Evolutionary conservation across 1,140 invertebrate genomes (phyloP).

Genomic region (Ylistrum balloti): DNA sequence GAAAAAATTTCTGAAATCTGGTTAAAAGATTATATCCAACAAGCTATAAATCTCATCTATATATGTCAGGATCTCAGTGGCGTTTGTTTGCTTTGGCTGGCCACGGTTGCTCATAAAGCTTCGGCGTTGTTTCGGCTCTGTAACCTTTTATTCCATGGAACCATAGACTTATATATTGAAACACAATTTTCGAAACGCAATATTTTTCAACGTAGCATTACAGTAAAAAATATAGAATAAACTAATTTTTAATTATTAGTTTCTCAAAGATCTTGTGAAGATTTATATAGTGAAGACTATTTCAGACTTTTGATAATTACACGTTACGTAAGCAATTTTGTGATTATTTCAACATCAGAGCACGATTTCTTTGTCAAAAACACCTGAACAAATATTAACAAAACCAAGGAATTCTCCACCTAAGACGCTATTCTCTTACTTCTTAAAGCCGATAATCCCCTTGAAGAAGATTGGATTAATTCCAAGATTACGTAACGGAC

Average conservation of each 20-base stretch:
- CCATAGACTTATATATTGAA: too few species aligned
- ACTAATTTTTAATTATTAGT: too few species aligned
- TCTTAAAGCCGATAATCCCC: neutral
- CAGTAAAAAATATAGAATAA: too few species aligned
- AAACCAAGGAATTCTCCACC: neutral
- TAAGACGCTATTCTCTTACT: neutral
- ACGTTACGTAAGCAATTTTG: too few species aligned
- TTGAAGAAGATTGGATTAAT: neutral
- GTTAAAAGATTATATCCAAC: neutral
- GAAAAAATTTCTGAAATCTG: neutral
- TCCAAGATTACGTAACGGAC: neutral
- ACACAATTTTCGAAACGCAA: too few species aligned
- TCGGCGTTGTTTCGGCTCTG: neutral
- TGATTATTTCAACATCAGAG: too few species aligned
- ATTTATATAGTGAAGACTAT: too few species aligned
- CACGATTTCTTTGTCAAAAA: neutral
- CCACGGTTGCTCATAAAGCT: slow-evolving; percentile 5
- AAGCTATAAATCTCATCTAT: neutral
- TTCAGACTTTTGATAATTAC: too few species aligned
- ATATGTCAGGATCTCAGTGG: neutral
- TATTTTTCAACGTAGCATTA: too few species aligned
- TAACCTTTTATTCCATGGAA: neutral
- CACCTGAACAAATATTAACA: neutral
- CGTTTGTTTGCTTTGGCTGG: neutral
- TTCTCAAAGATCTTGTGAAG: too few species aligned